These are phyloP conservation scores for Petaurus breviceps DNA, from an alignment of 2,113 vertebrate species.

Conservation along the genomic window DNA sequence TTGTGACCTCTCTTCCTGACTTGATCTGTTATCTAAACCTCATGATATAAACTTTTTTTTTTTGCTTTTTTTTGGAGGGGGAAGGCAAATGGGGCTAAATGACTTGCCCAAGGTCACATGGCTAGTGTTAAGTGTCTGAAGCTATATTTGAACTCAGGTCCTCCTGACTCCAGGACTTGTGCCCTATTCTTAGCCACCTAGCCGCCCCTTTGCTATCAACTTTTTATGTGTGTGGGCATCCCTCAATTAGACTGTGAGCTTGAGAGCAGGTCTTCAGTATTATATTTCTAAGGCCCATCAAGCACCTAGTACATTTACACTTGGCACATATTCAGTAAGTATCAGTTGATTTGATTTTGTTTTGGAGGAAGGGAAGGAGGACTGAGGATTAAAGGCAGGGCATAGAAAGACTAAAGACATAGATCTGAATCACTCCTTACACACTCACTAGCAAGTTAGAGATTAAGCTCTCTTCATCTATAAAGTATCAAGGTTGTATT, in stretches of 20 bases:
- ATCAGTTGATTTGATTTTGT: background rate
- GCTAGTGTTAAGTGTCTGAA: too few species aligned
- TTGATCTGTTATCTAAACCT: background rate
- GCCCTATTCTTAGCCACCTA: too few species aligned
- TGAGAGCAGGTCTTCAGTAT: background rate
- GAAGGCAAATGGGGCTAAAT: too few species aligned
- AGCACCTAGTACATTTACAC: background rate
- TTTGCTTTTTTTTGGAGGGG: too few species aligned
- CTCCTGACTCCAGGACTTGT: too few species aligned
- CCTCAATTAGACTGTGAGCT: background rate
- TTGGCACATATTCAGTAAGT: background rate
- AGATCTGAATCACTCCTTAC: too few species aligned
- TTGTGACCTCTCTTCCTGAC: background rate
- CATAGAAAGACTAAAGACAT: background rate
- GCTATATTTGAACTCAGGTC: too few species aligned
- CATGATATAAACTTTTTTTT: too few species aligned
- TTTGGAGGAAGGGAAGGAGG: background rate
- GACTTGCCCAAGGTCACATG: too few species aligned
- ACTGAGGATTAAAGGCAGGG: background rate
- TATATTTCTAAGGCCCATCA: background rate
- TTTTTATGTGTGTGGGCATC: background rate
- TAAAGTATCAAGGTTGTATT: too few species aligned
- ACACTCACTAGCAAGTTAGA: too few species aligned
- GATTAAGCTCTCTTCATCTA: too few species aligned
- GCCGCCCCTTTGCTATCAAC: background rate